These are phyloP conservation scores for Halotydeus destructor DNA, from an alignment of 1,140 invertebrate genomes.

Conservation along the genomic window DNA sequence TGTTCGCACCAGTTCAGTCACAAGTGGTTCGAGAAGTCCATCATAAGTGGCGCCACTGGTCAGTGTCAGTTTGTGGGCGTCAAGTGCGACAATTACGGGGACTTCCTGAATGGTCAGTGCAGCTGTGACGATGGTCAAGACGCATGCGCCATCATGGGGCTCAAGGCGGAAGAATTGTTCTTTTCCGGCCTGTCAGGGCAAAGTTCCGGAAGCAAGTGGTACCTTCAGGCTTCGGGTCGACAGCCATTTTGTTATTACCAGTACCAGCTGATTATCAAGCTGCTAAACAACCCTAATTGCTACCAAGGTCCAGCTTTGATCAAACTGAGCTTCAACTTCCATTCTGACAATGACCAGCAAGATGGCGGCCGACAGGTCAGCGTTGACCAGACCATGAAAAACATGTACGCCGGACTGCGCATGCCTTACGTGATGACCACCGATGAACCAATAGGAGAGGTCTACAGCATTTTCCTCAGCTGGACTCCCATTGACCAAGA, in stretches of 20 bases:
- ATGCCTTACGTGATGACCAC: too few species aligned
- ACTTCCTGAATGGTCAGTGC: neutral
- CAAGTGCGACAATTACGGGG: neutral
- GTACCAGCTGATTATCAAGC: too few species aligned
- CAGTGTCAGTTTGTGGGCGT: slow-evolving; percentile 1
- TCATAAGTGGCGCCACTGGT: neutral
- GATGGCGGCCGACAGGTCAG: too few species aligned
- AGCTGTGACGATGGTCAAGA: slow-evolving; percentile 1
- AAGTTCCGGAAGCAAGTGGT: neutral
- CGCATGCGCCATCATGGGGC: slow-evolving; percentile 4
- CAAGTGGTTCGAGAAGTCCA: slow-evolving; percentile 8
- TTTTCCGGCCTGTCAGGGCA: neutral
- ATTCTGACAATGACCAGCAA: neutral
- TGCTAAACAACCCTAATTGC: neutral
- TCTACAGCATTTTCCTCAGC: too few species aligned
- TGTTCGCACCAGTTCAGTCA: slow-evolving; percentile 4
- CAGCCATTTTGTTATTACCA: too few species aligned
- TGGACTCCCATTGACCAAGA: too few species aligned
- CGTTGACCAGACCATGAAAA: too few species aligned
- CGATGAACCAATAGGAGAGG: too few species aligned
- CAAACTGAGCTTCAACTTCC: neutral
- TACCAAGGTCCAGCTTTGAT: neutral
- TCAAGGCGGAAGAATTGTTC: neutral
- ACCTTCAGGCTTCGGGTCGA: neutral
- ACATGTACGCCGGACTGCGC: too few species aligned